These are phyloP conservation scores for Leptoclinus maculatus DNA, from an alignment of 2,797 vertebrate species.

Conservation along the genomic window DNA sequence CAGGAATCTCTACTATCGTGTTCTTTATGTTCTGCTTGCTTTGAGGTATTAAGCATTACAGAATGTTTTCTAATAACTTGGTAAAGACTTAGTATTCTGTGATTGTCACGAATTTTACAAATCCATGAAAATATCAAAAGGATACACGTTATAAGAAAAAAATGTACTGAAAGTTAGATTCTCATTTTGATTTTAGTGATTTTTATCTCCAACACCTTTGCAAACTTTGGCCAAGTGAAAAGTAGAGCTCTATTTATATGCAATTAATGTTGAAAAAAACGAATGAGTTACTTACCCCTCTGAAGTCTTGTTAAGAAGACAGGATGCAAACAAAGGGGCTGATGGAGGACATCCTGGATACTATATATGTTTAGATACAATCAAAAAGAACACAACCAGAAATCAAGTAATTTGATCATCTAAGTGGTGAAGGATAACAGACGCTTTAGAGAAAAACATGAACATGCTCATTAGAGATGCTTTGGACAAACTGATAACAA, in stretches of 20 bases:
- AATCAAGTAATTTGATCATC: not conserved
- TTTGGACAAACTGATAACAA: not conserved
- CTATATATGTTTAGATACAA: not conserved
- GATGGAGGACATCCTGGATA: not conserved
- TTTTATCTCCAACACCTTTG: not conserved
- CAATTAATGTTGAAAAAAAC: not conserved
- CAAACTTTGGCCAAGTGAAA: not conserved
- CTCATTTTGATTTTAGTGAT: not conserved
- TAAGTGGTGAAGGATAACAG: not conserved
- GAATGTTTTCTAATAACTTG: not conserved
- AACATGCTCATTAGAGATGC: not conserved
- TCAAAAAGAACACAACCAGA: constrained; percentile 12
- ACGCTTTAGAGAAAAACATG: no score
- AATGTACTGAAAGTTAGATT: not conserved
- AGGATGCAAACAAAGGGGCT: not conserved
- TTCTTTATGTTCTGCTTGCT: not conserved
- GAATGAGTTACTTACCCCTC: constrained; percentile 3
- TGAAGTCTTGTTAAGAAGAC: not conserved
- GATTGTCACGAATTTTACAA: not conserved
- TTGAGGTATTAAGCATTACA: not conserved
- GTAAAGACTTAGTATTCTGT: not conserved
- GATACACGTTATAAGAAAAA: not conserved
- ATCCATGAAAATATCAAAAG: not conserved
- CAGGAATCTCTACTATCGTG: constrained; percentile 16
- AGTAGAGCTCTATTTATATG: not conserved